Evolutionary conservation across 2,888 invertebrate species (phyloP).

Genomic region (Melinaea marsaeus): DNA sequence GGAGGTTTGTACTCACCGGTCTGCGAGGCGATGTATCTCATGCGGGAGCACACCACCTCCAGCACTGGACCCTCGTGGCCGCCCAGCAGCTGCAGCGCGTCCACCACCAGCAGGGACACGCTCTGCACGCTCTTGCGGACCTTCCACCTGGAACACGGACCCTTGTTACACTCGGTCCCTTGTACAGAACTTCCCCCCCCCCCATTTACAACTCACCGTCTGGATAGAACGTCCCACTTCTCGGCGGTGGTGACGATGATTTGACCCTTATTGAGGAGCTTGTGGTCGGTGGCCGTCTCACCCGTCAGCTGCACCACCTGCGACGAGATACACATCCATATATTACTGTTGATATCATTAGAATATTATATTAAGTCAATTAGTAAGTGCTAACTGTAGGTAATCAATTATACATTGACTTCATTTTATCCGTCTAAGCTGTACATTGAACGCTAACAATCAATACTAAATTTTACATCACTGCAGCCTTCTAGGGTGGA

Average conservation of each 20-base stretch:
- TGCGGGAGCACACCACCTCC: conserved; percentile 94
- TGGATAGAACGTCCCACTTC: conserved; percentile 98
- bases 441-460: neutral
- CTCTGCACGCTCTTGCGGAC: conserved; percentile 99
- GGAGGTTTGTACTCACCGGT: conserved; percentile 76
- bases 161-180: no score
- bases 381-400: neutral
- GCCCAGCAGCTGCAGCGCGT: conserved; percentile 94
- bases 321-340: neutral
- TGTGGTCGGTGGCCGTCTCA: conserved; percentile 98
- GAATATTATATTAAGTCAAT: neutral
- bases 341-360: no score
- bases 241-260: conserved; percentile 98
- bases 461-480: no score
- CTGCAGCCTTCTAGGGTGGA: no score
- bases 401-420: neutral
- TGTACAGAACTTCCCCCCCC: no score
- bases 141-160: conserved; percentile 86
- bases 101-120: conserved; percentile 96
- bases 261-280: conserved; percentile 93
- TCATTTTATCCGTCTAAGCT: neutral
- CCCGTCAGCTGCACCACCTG: conserved; percentile 94
- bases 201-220: conserved; percentile 64
- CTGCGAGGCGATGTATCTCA: conserved; percentile 97
- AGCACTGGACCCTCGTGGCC: conserved; percentile 95